Evolutionary conservation across 2,113 vertebrate genomes (phyloP).

Genomic region (Apistogramma diplotaenia): DNA sequence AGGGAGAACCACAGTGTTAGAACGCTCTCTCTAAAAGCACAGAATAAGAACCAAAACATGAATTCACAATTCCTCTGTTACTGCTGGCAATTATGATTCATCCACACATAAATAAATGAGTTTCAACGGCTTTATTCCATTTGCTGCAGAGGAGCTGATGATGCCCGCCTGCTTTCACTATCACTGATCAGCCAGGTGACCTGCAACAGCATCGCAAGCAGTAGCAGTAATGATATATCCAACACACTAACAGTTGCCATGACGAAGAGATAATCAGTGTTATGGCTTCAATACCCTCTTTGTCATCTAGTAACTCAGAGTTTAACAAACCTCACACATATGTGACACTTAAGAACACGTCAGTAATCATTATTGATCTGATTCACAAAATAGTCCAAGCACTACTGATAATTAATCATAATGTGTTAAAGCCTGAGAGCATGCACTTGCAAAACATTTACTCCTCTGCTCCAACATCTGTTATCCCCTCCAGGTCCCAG

Average conservation of each 20-base stretch:
- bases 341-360: too few species aligned
- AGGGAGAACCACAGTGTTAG: neutral
- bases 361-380: too few species aligned
- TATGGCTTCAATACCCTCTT: too few species aligned
- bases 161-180: neutral
- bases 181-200: neutral
- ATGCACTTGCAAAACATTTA: too few species aligned
- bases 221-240: too few species aligned
- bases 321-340: too few species aligned
- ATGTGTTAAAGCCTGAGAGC: too few species aligned
- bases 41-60: neutral
- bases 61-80: neutral
- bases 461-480: neutral
- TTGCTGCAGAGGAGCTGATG: neutral
- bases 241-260: too few species aligned
- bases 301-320: too few species aligned
- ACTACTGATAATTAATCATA: too few species aligned
- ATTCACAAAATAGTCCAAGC: too few species aligned
- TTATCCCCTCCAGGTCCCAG: conserved; percentile 79
- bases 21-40: neutral
- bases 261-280: too few species aligned
- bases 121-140: neutral
- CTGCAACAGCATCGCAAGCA: neutral
- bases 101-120: neutral
- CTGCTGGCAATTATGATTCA: neutral